Percentiles rank a stretch among this genome's conserved stretches.
Conservation (phyloP, 1,140 invertebrate genomes). For the Polyergus mexicanus region DNA sequence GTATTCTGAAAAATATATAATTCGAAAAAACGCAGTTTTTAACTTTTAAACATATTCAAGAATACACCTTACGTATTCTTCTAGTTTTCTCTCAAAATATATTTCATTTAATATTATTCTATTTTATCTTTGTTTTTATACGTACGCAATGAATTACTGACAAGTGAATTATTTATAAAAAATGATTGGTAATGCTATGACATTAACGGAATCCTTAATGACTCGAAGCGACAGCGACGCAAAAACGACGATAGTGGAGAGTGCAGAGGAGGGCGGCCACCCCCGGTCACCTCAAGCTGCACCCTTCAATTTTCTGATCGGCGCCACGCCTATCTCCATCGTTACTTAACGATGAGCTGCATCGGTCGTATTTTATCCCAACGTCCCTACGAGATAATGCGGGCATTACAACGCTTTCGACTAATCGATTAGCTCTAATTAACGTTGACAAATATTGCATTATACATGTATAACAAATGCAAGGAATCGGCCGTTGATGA, state of each 20-base stretch:
- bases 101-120: background rate
- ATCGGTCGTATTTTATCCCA: slow-evolving; percentile 73
- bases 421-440: slow-evolving; percentile 71
- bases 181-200: background rate
- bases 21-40: background rate
- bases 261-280: slow-evolving; percentile 29
- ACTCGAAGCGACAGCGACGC: background rate
- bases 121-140: background rate
- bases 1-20: background rate
- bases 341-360: slow-evolving; percentile 72
- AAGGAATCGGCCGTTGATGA: background rate
- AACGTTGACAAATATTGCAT: slow-evolving; percentile 25
- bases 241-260: background rate
- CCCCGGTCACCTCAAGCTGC: slow-evolving; percentile 59
- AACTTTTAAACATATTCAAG: background rate
- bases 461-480: background rate
- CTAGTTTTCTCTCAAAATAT: background rate
- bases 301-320: slow-evolving; percentile 76
- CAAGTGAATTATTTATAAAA: background rate
- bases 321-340: slow-evolving; percentile 75
- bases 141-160: background rate
- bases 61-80: background rate
- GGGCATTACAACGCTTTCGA: slow-evolving; percentile 39
- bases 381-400: slow-evolving; percentile 68
- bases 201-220: background rate